Evolutionary conservation across 2,113 vertebrate genomes (phyloP).

Genomic region (Triplophysa tibetana): DNA sequence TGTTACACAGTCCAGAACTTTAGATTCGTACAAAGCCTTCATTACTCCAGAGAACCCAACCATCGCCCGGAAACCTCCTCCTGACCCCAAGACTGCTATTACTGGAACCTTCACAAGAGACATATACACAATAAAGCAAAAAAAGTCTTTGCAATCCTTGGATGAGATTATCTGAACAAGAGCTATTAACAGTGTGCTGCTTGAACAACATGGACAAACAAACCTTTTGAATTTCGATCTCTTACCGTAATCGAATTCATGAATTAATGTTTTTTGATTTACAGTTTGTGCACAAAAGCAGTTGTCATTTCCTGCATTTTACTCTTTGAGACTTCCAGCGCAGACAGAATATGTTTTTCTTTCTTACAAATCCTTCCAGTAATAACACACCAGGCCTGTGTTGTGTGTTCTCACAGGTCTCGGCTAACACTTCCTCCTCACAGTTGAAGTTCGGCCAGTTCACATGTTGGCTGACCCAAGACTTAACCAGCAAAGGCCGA

Average conservation of each 20-base stretch:
- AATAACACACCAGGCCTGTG: neutral
- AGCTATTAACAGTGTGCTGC: no score
- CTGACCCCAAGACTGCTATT: slow-evolving; percentile 90
- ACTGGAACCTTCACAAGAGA: slow-evolving; percentile 83
- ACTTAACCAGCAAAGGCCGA: neutral
- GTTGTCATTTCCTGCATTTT: neutral
- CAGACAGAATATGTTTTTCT: neutral
- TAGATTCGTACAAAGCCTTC: slow-evolving; percentile 93
- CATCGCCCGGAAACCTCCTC: slow-evolving; percentile 96
- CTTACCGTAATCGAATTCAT: neutral
- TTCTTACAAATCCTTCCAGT: neutral
- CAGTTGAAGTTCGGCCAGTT: neutral
- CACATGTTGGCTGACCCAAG: neutral
- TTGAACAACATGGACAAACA: neutral
- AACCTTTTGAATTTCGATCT: neutral
- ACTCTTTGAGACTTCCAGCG: neutral
- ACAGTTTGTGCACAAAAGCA: neutral
- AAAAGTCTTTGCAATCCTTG: neutral
- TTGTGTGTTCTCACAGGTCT: neutral
- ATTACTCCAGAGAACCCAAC: slow-evolving; percentile 93
- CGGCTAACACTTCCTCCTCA: neutral
- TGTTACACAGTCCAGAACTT: slow-evolving; percentile 89
- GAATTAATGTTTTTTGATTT: neutral
- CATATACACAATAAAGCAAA: neutral
- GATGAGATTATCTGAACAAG: neutral